phyloP scores from a whole-genome alignment of 2,113 vertebrate species.

The Dryoscopus gambensis region DNA sequence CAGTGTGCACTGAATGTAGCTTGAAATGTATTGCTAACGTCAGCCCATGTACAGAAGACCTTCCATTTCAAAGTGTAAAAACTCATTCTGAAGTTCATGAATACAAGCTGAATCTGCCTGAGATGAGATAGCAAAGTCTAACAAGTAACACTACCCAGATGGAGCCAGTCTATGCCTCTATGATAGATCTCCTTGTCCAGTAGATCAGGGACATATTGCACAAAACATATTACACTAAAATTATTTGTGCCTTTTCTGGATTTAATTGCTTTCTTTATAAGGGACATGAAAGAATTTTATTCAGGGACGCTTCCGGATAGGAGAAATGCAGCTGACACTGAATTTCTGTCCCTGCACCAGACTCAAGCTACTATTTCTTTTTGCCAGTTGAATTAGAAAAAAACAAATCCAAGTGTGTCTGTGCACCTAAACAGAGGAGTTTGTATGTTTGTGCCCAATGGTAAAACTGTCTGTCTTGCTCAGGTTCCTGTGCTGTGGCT shows the following conservation, averaged over 20 bases:
- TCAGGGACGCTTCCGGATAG: neutral
- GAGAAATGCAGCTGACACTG: neutral
- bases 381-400: neutral
- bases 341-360: neutral
- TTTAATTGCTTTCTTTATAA: neutral
- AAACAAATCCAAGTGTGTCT: neutral
- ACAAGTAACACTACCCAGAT: neutral
- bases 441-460: rapidly evolving
- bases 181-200: neutral
- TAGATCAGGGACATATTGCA: neutral
- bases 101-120: neutral
- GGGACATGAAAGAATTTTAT: neutral
- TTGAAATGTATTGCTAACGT: neutral
- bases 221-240: neutral
- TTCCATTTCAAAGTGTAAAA: neutral
- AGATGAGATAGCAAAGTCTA: neutral
- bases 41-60: neutral
- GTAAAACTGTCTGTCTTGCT: neutral
- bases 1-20: neutral
- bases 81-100: neutral
- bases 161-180: neutral
- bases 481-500: neutral
- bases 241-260: neutral
- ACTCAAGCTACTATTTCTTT: neutral
- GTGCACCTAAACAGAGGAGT: neutral